phyloP scores from a whole-genome alignment of 2,888 invertebrate species.

The Ornithoptera priamus region DNA sequence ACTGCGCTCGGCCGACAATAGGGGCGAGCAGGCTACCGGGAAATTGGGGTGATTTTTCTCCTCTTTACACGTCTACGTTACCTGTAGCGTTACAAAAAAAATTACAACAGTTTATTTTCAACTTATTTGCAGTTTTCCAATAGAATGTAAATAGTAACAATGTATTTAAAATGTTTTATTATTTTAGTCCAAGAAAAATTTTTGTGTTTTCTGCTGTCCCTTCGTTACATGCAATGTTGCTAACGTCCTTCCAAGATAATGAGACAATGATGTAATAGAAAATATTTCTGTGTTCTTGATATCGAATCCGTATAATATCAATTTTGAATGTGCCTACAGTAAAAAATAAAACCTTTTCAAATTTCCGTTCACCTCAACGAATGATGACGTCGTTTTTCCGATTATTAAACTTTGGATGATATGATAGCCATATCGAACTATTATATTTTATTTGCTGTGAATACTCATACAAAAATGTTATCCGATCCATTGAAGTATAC shows the following conservation, averaged over 20 bases:
- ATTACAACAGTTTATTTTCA: conserved; percentile 6
- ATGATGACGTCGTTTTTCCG: conserved; percentile 46
- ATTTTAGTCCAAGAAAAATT: not conserved
- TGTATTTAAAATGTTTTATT: not conserved
- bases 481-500: not conserved
- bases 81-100: conserved; percentile 46
- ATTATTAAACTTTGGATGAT: conserved; percentile 42
- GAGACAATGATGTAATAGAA: conserved; percentile 45
- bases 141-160: not conserved
- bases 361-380: conserved; percentile 57
- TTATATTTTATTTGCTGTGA: not conserved
- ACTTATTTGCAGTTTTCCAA: too few species aligned
- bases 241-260: conserved; percentile 43
- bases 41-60: conserved; percentile 79
- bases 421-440: not conserved
- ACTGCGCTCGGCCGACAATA: conserved; percentile 63
- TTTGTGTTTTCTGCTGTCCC: conserved; percentile 12
- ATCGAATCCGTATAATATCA: conserved; percentile 47
- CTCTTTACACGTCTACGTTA: conserved; percentile 56
- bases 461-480: not conserved
- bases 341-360: conserved; percentile 52
- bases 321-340: conserved; percentile 36
- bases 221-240: not conserved
- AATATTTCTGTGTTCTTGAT: conserved; percentile 56
- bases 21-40: conserved; percentile 56